Evolutionary conservation across 2,888 invertebrate species (phyloP).

Genomic region (Clanis bilineata): DNA sequence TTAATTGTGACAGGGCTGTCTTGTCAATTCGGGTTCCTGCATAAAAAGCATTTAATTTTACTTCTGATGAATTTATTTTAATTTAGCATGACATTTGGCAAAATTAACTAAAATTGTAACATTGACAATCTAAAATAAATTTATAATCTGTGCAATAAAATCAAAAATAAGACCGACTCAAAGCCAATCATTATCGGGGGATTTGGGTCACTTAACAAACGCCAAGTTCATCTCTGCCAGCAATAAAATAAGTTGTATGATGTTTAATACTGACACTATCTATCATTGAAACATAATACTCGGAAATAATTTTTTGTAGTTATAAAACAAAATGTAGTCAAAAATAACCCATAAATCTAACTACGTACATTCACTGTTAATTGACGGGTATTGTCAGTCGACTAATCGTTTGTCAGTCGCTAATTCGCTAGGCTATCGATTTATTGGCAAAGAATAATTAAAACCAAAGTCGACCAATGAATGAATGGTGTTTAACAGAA

Average conservation of each 20-base stretch:
- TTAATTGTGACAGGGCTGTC: too few species aligned
- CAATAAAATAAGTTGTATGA: constrained; percentile 24
- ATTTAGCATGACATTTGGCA: too few species aligned
- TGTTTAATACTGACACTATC: constrained; percentile 28
- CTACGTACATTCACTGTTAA: not conserved
- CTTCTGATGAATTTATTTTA: too few species aligned
- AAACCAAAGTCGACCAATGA: not conserved
- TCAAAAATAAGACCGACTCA: not conserved
- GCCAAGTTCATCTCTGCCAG: not conserved
- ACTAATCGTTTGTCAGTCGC: not conserved
- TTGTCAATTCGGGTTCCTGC: too few species aligned
- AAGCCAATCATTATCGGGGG: not conserved
- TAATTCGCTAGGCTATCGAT: not conserved
- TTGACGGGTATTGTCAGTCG: not conserved
- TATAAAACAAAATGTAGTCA: constrained; percentile 12
- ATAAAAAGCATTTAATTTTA: too few species aligned
- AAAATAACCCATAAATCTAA: not conserved
- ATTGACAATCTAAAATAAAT: too few species aligned
- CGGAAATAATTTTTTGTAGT: constrained; percentile 23
- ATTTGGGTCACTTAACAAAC: not conserved
- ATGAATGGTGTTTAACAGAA: not conserved
- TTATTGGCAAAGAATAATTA: not conserved
- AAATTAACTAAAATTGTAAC: too few species aligned
- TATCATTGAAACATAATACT: constrained; percentile 26
- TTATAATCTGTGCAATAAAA: too few species aligned